Conservation (phyloP, 1,140 invertebrate species). For the Zaprionus nigranus region DNA sequence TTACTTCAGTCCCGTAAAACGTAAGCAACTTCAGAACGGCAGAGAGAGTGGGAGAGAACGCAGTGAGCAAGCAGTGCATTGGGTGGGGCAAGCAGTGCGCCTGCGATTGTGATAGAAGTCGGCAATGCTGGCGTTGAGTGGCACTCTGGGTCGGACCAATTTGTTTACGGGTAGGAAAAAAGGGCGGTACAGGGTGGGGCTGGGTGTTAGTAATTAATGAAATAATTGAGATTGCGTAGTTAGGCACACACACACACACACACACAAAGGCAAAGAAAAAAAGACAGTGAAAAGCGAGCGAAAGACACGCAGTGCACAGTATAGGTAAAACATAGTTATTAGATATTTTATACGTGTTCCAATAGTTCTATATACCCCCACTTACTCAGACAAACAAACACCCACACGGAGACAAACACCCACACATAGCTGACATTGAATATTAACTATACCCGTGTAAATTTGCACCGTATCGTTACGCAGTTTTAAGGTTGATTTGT, state of each 20-base stretch:
- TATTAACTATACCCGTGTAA: slow-evolving; percentile 67
- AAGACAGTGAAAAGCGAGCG: slow-evolving; percentile 3
- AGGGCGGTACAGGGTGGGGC: slow-evolving; percentile 13
- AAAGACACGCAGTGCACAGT: slow-evolving; percentile 40
- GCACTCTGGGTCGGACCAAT: slow-evolving; percentile 10
- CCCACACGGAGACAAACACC: slow-evolving; percentile 1
- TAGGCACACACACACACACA: slow-evolving; percentile 52
- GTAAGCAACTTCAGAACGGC: neutral
- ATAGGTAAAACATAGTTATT: slow-evolving; percentile 55
- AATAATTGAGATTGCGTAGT: slow-evolving; percentile 57
- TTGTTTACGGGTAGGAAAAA: slow-evolving; percentile 29
- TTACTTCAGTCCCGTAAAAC: slow-evolving; percentile 10
- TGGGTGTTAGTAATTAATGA: slow-evolving; percentile 58
- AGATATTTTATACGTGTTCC: slow-evolving; percentile 82
- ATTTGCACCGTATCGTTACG: slow-evolving; percentile 62
- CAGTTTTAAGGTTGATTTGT: slow-evolving; percentile 80
- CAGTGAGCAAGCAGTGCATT: neutral
- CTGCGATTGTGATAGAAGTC: slow-evolving; percentile 66
- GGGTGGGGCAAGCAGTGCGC: neutral
- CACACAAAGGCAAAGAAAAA: slow-evolving; percentile 23
- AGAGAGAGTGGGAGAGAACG: neutral
- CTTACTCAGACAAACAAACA: slow-evolving; percentile 15
- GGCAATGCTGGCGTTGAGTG: slow-evolving; percentile 44
- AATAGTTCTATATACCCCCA: slow-evolving; percentile 60
- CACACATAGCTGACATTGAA: slow-evolving; percentile 19